Conservation (phyloP, 2,888 invertebrate species). For the Thera obeliscata region DNA sequence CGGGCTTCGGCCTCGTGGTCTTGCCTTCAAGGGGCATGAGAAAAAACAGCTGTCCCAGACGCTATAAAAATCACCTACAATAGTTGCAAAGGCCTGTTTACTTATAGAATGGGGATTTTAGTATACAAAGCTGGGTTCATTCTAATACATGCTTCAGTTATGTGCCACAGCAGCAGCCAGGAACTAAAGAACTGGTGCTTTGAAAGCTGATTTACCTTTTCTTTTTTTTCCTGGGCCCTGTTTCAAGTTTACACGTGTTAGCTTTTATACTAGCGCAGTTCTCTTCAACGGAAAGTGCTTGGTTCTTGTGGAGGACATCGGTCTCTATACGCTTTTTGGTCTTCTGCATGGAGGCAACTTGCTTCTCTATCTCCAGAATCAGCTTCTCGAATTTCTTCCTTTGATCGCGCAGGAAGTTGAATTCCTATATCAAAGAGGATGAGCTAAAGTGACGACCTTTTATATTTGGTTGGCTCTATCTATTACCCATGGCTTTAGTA, state of each 20-base stretch:
- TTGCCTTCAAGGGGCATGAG: too few relatives aligned
- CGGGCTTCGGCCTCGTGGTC: too few relatives aligned
- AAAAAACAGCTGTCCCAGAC: too few relatives aligned
- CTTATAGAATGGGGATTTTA: too few relatives aligned
- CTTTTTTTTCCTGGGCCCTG: constrained; percentile 52
- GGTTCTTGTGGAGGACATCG: constrained; percentile 63
- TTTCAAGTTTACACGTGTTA: constrained; percentile 33
- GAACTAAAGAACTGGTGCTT: background rate
- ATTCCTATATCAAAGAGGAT: constrained; percentile 55
- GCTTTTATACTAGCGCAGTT: constrained; percentile 50
- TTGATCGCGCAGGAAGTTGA: constrained; percentile 63
- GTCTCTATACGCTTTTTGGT: constrained; percentile 60
- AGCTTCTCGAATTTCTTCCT: constrained; percentile 67
- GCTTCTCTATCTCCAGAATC: constrained; percentile 55
- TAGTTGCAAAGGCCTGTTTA: too few relatives aligned
- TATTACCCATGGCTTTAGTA: too few relatives aligned
- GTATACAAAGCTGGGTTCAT: too few relatives aligned
- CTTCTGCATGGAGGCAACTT: constrained; percentile 53
- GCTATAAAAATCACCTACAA: too few relatives aligned
- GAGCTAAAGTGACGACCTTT: too few relatives aligned
- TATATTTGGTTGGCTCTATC: too few relatives aligned
- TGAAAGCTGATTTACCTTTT: constrained; percentile 47
- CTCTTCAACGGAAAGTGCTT: constrained; percentile 65
- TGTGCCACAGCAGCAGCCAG: background rate
- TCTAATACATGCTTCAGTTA: background rate